A percentile compares a stretch with the other conserved stretches of the same genome.
phyloP scores from a whole-genome alignment of 35 echinoderm and acorn worm species.

The Antedon bifida region DNA sequence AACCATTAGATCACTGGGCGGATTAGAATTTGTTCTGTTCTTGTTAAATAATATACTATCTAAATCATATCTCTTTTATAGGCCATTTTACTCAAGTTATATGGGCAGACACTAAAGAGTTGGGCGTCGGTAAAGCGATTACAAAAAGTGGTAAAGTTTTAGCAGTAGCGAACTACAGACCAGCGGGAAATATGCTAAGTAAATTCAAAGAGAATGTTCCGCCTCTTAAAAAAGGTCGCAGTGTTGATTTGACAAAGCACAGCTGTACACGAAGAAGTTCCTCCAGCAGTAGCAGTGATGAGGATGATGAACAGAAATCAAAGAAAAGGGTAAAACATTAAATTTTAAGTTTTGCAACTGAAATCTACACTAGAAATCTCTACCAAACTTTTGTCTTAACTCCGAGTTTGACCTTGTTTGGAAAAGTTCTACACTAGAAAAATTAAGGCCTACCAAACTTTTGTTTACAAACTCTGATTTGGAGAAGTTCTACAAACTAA shows the following conservation, averaged over 20 bases:
- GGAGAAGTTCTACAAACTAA: too few relatives aligned
- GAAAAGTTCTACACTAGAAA: too few relatives aligned
- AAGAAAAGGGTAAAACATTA: neutral
- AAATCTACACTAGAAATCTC: too few relatives aligned
- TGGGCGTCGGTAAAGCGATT: neutral
- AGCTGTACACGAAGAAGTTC: neutral
- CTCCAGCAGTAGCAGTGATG: neutral
- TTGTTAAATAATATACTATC: too few relatives aligned
- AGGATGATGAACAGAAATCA: neutral
- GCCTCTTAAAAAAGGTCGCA: neutral
- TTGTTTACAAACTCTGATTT: too few relatives aligned
- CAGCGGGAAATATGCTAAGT: constrained; percentile 3
- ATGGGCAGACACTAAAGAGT: neutral
- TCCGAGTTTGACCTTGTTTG: too few relatives aligned
- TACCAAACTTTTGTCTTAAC: too few relatives aligned
- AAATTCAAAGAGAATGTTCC: constrained; percentile 3
- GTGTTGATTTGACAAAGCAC: neutral
- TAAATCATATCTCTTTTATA: neutral
- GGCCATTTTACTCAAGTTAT: constrained; percentile 13
- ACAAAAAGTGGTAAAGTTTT: neutral
- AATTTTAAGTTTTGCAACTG: too few relatives aligned
- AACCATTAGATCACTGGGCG: too few relatives aligned
- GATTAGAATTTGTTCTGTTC: too few relatives aligned
- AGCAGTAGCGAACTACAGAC: neutral
- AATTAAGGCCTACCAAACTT: too few relatives aligned